phyloP scores from a whole-genome alignment of 2,113 vertebrate genomes.

The Hepsetus odoe region DNA sequence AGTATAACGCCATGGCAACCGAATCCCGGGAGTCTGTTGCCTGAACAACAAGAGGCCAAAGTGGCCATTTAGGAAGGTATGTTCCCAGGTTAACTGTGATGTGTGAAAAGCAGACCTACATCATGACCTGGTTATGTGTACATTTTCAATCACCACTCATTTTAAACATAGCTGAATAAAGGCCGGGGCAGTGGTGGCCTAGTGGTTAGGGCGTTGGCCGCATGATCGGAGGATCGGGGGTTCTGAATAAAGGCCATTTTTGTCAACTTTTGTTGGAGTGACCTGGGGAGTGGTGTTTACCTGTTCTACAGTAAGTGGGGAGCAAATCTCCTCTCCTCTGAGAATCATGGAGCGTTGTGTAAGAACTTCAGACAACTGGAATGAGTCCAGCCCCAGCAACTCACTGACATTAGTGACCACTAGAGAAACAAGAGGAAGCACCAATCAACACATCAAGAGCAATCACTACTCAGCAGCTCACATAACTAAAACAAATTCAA shows the following conservation, averaged over 20 bases:
- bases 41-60: conserved; percentile 64
- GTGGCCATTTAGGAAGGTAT: not conserved
- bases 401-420: conserved; percentile 86
- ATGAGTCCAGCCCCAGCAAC: conserved; percentile 86
- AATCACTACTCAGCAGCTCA: not conserved
- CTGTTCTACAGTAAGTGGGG: conserved; percentile 92
- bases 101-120: not conserved
- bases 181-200: no score
- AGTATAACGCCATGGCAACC: conserved; percentile 90
- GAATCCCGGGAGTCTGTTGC: conserved; percentile 90
- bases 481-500: no score
- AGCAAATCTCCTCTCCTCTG: conserved; percentile 91
- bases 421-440: conserved; percentile 60
- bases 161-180: no score
- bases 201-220: no score
- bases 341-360: conserved; percentile 93
- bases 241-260: no score
- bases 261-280: no score
- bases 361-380: conserved; percentile 89
- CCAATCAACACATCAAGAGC: not conserved
- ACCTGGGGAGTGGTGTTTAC: no score
- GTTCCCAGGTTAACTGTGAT: not conserved
- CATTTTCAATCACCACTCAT: no score
- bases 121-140: no score
- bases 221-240: no score